Conservation (phyloP, 1,140 invertebrate genomes). For the Drosophila murphyi region DNA sequence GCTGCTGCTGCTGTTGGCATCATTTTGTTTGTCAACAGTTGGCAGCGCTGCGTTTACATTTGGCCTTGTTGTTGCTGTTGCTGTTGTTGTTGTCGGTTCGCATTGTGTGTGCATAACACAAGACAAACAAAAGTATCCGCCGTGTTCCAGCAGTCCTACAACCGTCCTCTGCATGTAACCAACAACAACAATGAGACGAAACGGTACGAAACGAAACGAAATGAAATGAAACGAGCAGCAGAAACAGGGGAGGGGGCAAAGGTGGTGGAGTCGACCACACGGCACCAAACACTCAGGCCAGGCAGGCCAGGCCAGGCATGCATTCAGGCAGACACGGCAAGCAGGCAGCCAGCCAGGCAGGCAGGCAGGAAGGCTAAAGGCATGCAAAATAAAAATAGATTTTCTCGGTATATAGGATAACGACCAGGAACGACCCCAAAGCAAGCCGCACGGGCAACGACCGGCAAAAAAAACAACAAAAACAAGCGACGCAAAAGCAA, state of each 20-base stretch:
- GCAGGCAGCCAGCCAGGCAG: background rate
- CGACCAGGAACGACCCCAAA: constrained; percentile 84
- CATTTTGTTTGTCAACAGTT: constrained; percentile 46
- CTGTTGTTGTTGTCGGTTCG: constrained; percentile 23
- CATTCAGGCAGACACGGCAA: constrained; percentile 8
- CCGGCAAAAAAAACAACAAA: constrained; percentile 58
- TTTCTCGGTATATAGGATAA: constrained; percentile 84
- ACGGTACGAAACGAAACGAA: background rate
- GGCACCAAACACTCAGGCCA: constrained; percentile 1
- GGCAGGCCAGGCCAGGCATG: background rate
- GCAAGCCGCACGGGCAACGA: constrained; percentile 68
- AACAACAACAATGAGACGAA: background rate
- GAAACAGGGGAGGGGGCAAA: too few relatives aligned
- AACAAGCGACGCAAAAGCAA: constrained; percentile 1
- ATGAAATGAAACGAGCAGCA: background rate
- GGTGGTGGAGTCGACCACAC: background rate
- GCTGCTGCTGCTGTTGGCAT: constrained; percentile 17
- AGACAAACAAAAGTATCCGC: constrained; percentile 35
- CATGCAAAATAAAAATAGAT: constrained; percentile 81
- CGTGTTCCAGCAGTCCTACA: constrained; percentile 27
- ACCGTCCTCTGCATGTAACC: constrained; percentile 9
- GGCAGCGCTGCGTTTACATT: constrained; percentile 30
- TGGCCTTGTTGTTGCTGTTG: constrained; percentile 26
- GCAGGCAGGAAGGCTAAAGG: constrained; percentile 14
- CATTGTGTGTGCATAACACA: constrained; percentile 36